phyloP scores from a whole-genome alignment of 2,113 vertebrate species.

The Etheostoma spectabile region DNA sequence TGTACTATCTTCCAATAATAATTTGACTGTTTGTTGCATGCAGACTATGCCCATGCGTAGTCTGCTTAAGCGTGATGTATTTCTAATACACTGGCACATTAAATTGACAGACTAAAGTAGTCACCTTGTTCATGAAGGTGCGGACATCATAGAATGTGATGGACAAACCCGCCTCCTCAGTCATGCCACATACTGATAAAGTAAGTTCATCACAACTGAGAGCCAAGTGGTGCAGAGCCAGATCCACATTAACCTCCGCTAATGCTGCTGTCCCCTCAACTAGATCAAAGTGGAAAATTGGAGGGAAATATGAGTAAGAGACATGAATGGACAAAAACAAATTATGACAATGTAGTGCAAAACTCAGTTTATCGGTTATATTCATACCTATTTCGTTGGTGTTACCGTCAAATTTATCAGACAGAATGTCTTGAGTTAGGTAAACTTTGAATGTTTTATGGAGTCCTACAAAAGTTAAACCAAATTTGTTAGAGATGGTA shows the following conservation, averaged over 20 bases:
- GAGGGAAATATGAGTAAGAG: neutral
- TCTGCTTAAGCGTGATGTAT: neutral
- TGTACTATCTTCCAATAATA: neutral
- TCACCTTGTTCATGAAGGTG: conserved; percentile 92
- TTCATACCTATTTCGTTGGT: conserved; percentile 90
- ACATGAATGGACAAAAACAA: neutral
- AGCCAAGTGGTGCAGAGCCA: conserved; percentile 90
- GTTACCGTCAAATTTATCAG: conserved; percentile 87
- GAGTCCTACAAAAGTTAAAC: conserved; percentile 90
- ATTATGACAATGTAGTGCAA: neutral
- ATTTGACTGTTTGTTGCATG: neutral
- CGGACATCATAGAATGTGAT: conserved; percentile 95
- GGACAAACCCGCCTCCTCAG: conserved; percentile 80
- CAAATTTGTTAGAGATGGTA: conserved; percentile 91
- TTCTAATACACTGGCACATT: neutral
- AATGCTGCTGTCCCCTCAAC: conserved; percentile 85
- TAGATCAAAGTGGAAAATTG: conserved; percentile 63
- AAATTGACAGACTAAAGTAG: neutral
- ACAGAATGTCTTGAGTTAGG: conserved; percentile 86
- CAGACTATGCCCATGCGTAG: neutral
- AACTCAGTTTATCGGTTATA: neutral
- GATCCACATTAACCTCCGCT: conserved; percentile 84
- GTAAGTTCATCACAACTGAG: conserved; percentile 95
- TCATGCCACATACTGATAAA: conserved; percentile 89
- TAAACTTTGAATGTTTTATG: conserved; percentile 88